Evolutionary conservation across 2,888 invertebrate genomes (phyloP).

Genomic region (Clitarchus hookeri): DNA sequence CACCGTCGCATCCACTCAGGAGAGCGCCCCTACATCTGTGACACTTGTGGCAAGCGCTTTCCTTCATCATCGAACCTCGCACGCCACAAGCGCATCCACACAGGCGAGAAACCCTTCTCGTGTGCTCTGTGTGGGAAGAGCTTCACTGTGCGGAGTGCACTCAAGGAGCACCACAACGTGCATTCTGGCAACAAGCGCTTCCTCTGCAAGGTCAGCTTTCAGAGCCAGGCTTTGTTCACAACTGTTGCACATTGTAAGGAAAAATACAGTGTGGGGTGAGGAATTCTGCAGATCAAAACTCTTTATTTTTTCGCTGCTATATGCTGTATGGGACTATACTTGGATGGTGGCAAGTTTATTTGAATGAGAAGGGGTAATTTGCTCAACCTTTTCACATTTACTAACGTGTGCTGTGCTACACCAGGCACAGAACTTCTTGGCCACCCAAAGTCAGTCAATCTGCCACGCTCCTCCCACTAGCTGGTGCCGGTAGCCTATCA

Average conservation of each 20-base stretch:
- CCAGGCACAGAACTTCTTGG: too few species aligned
- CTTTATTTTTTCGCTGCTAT: too few species aligned
- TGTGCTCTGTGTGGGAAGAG: conserved; percentile 31
- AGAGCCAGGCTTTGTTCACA: not conserved
- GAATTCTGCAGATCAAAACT: too few species aligned
- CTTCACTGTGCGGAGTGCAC: conserved; percentile 34
- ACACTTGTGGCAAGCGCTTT: conserved; percentile 34
- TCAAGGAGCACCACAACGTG: conserved; percentile 34
- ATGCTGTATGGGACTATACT: too few species aligned
- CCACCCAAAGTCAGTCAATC: too few species aligned
- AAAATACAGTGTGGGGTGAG: too few species aligned
- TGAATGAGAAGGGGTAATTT: too few species aligned
- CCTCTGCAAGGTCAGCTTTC: conserved; percentile 26
- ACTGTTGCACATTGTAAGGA: not conserved
- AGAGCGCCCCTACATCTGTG: conserved; percentile 36
- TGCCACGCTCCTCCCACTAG: too few species aligned
- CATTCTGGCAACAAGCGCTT: conserved; percentile 35
- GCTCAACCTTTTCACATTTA: too few species aligned
- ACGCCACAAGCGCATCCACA: conserved; percentile 35
- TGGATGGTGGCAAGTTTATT: too few species aligned
- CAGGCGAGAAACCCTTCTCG: conserved; percentile 30
- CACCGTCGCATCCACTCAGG: conserved; percentile 36
- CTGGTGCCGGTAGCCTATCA: too few species aligned
- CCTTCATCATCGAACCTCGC: conserved; percentile 34
- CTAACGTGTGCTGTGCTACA: too few species aligned